Evolutionary conservation across 1,140 invertebrate species (phyloP), one percentile per base, ranked within the genome.

Genomic region (Cotesia vestalis): DNA sequence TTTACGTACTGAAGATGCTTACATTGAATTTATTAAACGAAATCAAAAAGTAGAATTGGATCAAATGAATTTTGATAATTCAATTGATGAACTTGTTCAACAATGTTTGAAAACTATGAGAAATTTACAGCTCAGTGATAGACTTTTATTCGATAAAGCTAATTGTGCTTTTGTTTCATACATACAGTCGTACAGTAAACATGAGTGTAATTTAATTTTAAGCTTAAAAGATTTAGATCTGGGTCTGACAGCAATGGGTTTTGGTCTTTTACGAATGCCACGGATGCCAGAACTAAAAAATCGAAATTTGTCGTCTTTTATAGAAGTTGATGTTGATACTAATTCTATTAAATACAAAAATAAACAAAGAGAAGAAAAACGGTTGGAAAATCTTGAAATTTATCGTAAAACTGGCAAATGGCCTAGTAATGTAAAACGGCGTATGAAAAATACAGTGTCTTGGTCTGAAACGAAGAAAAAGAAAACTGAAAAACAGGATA

Each of bases 141-240:
- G 95, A 76, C 89, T 90, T 2, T 79, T 96, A 34, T 93, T 95
- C 82, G 96, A 98, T 78, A 96, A 96, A 84, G 96, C 93, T 0
- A 94, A 95, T 76, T 86, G 92, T 72, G 97, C 98, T 3, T 99
- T 98, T 87, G 98, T 99, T 1, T 99, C 98, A 0, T 98, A 96
- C 82, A 90, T 99, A 52, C 92, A 95, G 79, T 92, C 95, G 0
- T 99, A 99, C 86, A 91, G 90, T 4, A 99, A 99, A 87, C 97
- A 99, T 85, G 98, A 99, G 84, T 99, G 97, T 80, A 94, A 91
- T 80, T 88, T 98, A 55, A 92, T 99, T 72, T 90, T 99, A 61
- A 89, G 92, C 79, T 83, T 96, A 3, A 97, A 98, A 89, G 27
- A 98, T 85, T 85, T 99, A 4, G 91, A 97, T 78, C 87, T 99